Evolutionary conservation across 2,113 vertebrate species (phyloP).

Genomic region (Lagenorhynchus albirostris): DNA sequence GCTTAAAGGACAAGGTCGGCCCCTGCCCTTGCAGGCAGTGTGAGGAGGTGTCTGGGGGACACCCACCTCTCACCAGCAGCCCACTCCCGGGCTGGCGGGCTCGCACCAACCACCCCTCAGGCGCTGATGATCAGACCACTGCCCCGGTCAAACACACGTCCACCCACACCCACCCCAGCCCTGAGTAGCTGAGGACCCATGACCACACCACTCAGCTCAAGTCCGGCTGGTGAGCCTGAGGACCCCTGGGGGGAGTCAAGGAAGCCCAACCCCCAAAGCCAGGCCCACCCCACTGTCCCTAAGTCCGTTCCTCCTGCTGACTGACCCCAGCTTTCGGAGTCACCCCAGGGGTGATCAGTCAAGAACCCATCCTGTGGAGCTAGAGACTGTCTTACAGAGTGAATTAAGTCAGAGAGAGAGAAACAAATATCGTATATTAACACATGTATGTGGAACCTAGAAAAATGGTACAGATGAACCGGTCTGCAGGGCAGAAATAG

Average conservation of each 20-base stretch:
- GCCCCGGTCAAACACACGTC: background rate
- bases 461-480: too few relatives aligned
- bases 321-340: background rate
- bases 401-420: too few relatives aligned
- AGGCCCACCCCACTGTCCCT: background rate
- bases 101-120: background rate
- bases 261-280: background rate
- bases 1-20: background rate
- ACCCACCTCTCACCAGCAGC: background rate
- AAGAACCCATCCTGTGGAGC: background rate
- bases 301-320: background rate
- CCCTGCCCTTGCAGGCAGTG: background rate
- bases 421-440: too few relatives aligned
- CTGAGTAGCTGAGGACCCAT: background rate
- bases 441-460: too few relatives aligned
- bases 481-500: too few relatives aligned
- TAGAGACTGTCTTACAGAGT: too few relatives aligned
- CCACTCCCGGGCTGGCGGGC: accelerated
- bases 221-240: background rate
- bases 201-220: background rate
- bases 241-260: background rate
- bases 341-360: accelerated
- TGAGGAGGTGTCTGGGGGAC: background rate
- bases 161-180: background rate
- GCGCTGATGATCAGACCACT: background rate